These are phyloP conservation scores for Andrena minutula DNA, from an alignment of 2,888 invertebrate species.

Conservation along the genomic window DNA sequence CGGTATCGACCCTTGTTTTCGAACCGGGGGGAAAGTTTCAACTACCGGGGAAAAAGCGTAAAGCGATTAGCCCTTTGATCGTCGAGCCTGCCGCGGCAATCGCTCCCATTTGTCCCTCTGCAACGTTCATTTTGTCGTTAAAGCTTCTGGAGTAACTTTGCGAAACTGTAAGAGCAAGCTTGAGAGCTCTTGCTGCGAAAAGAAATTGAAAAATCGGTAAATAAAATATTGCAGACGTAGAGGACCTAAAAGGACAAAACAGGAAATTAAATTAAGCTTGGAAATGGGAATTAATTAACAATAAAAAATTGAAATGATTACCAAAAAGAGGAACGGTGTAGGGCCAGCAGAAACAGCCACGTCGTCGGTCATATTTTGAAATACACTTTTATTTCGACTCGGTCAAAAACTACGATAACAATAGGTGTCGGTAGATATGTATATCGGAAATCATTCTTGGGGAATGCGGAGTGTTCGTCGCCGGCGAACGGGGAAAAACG, in stretches of 20 bases:
- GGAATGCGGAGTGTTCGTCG: conserved; percentile 60
- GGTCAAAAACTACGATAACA: conserved; percentile 85
- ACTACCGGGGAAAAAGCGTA: conserved; percentile 14
- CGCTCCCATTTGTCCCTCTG: not conserved
- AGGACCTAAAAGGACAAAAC: not conserved
- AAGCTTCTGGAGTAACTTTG: too few species aligned
- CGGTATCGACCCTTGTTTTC: conserved; percentile 36
- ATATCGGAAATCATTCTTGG: conserved; percentile 79
- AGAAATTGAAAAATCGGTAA: not conserved
- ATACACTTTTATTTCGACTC: conserved; percentile 84
- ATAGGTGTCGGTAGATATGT: conserved; percentile 83
- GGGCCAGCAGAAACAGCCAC: conserved; percentile 30
- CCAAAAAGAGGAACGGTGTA: conserved; percentile 3
- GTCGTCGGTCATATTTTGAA: conserved; percentile 77
- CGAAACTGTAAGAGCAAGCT: too few species aligned
- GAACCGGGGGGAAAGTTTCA: conserved; percentile 6
- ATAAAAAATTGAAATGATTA: not conserved
- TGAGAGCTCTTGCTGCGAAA: not conserved
- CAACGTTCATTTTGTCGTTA: not conserved
- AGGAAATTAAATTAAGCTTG: not conserved
- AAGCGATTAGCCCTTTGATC: conserved; percentile 33
- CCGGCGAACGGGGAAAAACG: conserved; percentile 62
- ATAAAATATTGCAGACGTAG: not conserved
- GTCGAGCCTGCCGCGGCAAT: not conserved
- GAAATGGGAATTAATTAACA: not conserved